Base-by-base conservation (phyloP, 2,888 invertebrate species). In the Meganola albula region DNA sequence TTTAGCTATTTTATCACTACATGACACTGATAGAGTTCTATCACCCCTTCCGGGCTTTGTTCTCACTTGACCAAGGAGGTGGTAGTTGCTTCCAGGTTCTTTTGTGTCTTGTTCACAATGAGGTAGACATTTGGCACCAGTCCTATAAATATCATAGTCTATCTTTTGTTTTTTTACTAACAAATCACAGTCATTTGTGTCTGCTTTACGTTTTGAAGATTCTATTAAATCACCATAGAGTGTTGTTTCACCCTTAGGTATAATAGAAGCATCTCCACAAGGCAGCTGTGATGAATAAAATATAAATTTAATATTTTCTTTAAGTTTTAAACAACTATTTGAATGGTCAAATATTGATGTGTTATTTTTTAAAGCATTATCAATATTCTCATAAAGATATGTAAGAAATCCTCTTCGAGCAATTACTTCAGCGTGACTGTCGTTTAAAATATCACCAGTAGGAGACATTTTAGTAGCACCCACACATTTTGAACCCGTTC, bases 201-300 rank as follows among this genome's bases (percentile, higher is more conserved):
- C 45, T 8, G 57, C 46, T 36, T 52, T 49, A 13, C 70, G 59
- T 54, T 80, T 79, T 1, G 31, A 46, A 12, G 39, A 37, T 12
- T 44, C 34, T 10, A 84, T 10, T 7, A 78, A 13, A 8, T 75
- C 63, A 34, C 85, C 84, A 56, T 63, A 52, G 24, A 63, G 35
- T 10, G 72, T 71, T 9, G 60, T 52, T 8, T 74, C 67, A 2
- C 48, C 53, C 68, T 90, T 92, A 1, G 89, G 88, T 63, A 93
- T 89, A 52, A 98, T 97, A 10, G 96, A 93, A 8, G 96, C 96
- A 88, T 98, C 98, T 0, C 98, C 98, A 79, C 98, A 98, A 10
- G 97, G 98, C 21, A 93, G 88, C 65, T 95, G 94, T 28, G 95
- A 95, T 14, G 93, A 91, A 59, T 93, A 95, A 60, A 98, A 92